Conservation (phyloP, 1,140 invertebrate species). For the Tachypleus tridentatus region DNA sequence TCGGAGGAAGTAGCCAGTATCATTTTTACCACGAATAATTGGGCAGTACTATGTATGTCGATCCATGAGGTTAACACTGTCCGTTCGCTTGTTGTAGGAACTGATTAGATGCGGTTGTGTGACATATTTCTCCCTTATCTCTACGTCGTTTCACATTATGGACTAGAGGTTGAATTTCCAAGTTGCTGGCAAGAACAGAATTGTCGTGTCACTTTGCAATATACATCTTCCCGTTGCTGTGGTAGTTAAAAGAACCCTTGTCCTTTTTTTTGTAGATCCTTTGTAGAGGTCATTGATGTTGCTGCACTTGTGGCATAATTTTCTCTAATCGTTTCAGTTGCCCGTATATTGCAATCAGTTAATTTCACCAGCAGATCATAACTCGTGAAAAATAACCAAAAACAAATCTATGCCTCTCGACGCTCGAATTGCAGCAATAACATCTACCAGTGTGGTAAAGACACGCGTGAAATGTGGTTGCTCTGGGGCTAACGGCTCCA, state of each 20-base stretch:
- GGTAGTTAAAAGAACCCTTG: not conserved
- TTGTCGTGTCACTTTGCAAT: not conserved
- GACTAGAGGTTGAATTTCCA: not conserved
- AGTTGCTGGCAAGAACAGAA: slow-evolving; percentile 1
- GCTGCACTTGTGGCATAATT: not conserved
- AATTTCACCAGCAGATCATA: slow-evolving; percentile 7
- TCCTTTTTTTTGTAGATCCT: not conserved
- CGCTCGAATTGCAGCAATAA: not conserved
- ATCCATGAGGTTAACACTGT: not conserved
- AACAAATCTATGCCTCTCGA: not conserved
- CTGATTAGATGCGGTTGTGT: not conserved
- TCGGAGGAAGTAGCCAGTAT: not conserved
- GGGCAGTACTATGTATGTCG: not conserved
- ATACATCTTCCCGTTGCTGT: not conserved
- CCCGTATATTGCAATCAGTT: not conserved
- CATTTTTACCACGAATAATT: slow-evolving; percentile 1
- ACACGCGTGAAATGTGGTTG: slow-evolving; percentile 12
- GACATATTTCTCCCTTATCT: not conserved
- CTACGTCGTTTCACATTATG: not conserved
- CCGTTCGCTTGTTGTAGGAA: not conserved
- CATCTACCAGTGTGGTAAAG: slow-evolving; percentile 10
- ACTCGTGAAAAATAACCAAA: slow-evolving; percentile 9
- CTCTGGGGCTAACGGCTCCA: slow-evolving; percentile 2
- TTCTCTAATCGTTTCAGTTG: not conserved
- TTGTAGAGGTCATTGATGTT: not conserved